Percentiles rank a stretch among this genome's conserved stretches.
Conservation (phyloP, 2,113 vertebrate species). For the Corvus moneduloides region DNA sequence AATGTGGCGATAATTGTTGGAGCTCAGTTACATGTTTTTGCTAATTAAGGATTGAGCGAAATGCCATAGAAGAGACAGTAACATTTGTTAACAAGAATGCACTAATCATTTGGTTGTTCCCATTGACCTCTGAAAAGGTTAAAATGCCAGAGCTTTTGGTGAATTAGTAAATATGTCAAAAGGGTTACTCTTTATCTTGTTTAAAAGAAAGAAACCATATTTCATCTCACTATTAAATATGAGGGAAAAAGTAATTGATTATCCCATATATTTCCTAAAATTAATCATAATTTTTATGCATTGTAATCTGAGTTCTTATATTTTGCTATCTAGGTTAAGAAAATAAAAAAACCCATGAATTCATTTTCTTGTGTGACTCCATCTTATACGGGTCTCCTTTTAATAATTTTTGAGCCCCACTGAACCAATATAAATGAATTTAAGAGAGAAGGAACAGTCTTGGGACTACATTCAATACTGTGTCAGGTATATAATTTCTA, state of each 20-base stretch:
- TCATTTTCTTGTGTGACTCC: background rate
- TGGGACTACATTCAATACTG: rapidly evolving
- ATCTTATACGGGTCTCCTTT: background rate
- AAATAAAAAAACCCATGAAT: background rate
- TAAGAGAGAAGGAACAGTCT: background rate
- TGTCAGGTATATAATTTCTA: background rate
- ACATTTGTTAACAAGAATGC: slow-evolving; percentile 55
- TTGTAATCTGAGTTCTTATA: background rate
- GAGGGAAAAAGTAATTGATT: background rate
- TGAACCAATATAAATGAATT: background rate
- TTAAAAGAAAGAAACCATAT: background rate
- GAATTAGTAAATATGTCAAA: background rate
- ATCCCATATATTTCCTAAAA: background rate
- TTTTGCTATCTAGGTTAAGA: background rate
- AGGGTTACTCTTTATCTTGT: background rate
- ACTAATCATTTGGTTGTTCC: background rate
- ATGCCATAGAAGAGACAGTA: slow-evolving; percentile 28
- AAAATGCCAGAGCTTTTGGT: background rate
- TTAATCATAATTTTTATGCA: background rate
- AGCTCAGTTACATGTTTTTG: slow-evolving; percentile 31
- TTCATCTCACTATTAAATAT: background rate
- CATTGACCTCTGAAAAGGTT: slow-evolving; percentile 3
- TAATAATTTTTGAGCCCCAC: background rate
- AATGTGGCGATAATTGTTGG: slow-evolving; percentile 36
- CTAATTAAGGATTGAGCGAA: slow-evolving; percentile 64